Conservation (phyloP, 2,113 vertebrate genomes). For the Microcebus griseorufus region DNA sequence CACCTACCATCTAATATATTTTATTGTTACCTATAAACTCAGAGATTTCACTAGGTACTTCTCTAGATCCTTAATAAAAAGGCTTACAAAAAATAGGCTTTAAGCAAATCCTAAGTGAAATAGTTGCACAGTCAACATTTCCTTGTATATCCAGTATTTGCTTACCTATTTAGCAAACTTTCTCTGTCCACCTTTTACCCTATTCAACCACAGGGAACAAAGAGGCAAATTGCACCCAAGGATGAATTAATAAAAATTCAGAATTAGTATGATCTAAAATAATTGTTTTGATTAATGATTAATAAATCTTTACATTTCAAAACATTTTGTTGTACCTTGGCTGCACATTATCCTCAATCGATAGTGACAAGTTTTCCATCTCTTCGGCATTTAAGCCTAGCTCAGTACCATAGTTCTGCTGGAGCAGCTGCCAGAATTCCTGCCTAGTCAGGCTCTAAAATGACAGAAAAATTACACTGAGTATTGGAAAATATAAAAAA, state of each 20-base stretch:
- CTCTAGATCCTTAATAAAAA: constrained; percentile 26
- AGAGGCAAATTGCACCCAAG: neutral
- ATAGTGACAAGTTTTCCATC: constrained; percentile 91
- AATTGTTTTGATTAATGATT: neutral
- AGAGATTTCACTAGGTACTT: constrained; percentile 22
- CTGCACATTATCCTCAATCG: constrained; percentile 86
- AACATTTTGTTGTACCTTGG: constrained; percentile 85
- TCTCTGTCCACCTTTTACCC: neutral
- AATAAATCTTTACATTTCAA: neutral
- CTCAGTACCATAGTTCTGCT: constrained; percentile 94
- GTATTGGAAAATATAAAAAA: neutral
- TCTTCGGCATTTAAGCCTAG: constrained; percentile 94
- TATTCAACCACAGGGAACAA: neutral
- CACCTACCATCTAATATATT: neutral
- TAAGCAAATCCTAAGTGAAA: neutral
- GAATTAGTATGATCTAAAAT: constrained; percentile 10
- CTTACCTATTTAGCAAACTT: constrained; percentile 21
- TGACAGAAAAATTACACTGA: constrained; percentile 25
- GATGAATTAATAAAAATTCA: constrained; percentile 17
- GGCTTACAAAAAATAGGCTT: neutral
- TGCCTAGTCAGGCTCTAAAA: constrained; percentile 89
- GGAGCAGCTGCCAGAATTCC: constrained; percentile 94
- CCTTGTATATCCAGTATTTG: neutral
- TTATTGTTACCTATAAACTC: neutral
- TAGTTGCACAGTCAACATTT: neutral